Conservation (phyloP, 1,140 invertebrate genomes). For the Eupeodes corollae region DNA sequence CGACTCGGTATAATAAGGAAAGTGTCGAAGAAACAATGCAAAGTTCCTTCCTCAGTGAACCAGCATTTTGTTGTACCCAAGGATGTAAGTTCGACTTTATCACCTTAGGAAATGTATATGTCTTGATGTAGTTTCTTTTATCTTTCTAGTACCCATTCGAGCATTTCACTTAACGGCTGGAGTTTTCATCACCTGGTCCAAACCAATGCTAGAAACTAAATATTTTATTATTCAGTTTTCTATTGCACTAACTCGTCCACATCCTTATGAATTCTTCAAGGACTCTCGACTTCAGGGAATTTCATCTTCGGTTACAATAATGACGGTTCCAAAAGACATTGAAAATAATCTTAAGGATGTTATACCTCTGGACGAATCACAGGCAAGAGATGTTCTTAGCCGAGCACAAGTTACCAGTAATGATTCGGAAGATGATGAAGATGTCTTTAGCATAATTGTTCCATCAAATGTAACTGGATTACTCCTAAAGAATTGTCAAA, state of each 20-base stretch:
- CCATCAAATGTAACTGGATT: constrained; percentile 30
- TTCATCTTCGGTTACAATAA: constrained; percentile 15
- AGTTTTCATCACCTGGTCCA: constrained; percentile 31
- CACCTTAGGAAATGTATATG: not conserved
- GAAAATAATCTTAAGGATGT: constrained; percentile 19
- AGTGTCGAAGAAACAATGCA: constrained; percentile 22
- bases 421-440: constrained; percentile 10
- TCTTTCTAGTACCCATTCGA: constrained; percentile 22
- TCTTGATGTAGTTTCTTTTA: not conserved
- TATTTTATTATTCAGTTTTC: constrained; percentile 34
- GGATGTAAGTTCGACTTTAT: constrained; percentile 22
- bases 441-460: constrained; percentile 28
- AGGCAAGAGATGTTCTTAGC: constrained; percentile 14
- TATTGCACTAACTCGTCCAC: constrained; percentile 26
- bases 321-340: constrained; percentile 23
- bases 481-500: constrained; percentile 23
- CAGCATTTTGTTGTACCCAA: constrained; percentile 30
- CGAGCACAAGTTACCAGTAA: constrained; percentile 20
- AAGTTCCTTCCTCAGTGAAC: constrained; percentile 24
- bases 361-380: constrained; percentile 16
- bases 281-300: constrained; percentile 12
- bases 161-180: constrained; percentile 27
- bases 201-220: constrained; percentile 24
- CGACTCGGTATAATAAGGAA: constrained; percentile 11
- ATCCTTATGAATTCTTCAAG: constrained; percentile 21